Percentiles rank a stretch among this genome's conserved stretches.
Conservation (phyloP, 2,888 invertebrate genomes). For the Cephus rjabovi region DNA sequence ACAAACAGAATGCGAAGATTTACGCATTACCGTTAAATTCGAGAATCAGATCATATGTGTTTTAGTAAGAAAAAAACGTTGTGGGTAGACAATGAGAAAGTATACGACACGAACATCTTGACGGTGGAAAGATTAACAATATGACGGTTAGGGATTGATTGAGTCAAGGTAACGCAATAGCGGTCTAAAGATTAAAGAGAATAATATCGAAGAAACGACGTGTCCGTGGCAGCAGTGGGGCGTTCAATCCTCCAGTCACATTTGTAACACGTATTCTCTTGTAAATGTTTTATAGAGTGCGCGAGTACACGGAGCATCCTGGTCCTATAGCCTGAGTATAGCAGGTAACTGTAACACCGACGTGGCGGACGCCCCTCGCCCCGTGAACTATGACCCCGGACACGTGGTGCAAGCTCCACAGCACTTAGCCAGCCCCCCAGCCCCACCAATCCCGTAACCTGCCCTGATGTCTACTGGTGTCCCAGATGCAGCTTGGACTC, state of each 20-base stretch:
- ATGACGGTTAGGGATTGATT: neutral
- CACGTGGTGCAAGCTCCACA: conserved; percentile 40
- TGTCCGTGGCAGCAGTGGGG: conserved; percentile 3
- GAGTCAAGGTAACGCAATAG: neutral
- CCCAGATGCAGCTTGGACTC: neutral
- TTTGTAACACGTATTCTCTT: conserved; percentile 55
- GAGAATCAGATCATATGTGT: neutral
- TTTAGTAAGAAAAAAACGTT: neutral
- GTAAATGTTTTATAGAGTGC: conserved; percentile 47
- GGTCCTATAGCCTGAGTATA: conserved; percentile 16
- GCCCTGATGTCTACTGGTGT: neutral
- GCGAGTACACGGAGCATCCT: conserved; percentile 15
- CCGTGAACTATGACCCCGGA: conserved; percentile 35
- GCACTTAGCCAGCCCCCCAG: neutral
- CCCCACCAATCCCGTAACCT: neutral
- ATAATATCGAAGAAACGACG: conserved; percentile 13
- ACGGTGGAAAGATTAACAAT: neutral
- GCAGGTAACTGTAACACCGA: conserved; percentile 51
- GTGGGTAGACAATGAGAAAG: neutral
- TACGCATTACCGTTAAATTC: neutral
- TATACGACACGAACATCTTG: neutral
- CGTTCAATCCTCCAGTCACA: conserved; percentile 44
- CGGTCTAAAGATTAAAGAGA: neutral
- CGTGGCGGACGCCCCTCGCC: conserved; percentile 42
- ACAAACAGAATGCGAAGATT: neutral